Evolutionary conservation across 2,888 invertebrate species (phyloP).

Genomic region (Eilema griseolum): DNA sequence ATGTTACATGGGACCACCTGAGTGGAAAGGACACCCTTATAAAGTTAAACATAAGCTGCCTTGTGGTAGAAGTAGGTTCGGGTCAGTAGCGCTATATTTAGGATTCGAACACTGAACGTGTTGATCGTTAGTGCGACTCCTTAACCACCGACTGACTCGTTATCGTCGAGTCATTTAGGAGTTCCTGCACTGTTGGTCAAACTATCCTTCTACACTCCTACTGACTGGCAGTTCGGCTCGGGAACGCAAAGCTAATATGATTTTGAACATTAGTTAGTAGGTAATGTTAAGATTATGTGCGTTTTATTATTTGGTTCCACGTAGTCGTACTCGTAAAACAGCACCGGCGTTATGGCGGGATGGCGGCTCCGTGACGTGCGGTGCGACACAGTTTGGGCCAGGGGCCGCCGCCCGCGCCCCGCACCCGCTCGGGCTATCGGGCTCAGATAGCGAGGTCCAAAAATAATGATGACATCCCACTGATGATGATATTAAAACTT

Average conservation of each 20-base stretch:
- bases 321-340: slow-evolving; percentile 51
- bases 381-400: slow-evolving; percentile 52
- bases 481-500: slow-evolving; percentile 20
- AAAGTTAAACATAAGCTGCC: background rate
- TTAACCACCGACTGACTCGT: background rate
- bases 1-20: background rate
- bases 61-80: background rate
- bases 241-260: slow-evolving; percentile 1
- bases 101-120: background rate
- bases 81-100: background rate
- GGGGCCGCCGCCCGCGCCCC: slow-evolving; percentile 9
- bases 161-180: too few species aligned
- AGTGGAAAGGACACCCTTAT: background rate
- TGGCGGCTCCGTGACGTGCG: background rate
- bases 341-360: background rate
- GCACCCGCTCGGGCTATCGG: slow-evolving; percentile 30
- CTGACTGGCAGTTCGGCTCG: background rate
- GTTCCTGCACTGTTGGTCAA: background rate
- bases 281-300: slow-evolving; percentile 17
- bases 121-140: background rate
- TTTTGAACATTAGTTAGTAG: slow-evolving; percentile 6
- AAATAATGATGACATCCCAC: slow-evolving; percentile 63
- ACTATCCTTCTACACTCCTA: background rate
- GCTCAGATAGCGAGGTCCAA: slow-evolving; percentile 69
- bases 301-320: slow-evolving; percentile 36